phyloP scores from a whole-genome alignment of 2,888 invertebrate genomes.

The Oscheius myriophilus region DNA sequence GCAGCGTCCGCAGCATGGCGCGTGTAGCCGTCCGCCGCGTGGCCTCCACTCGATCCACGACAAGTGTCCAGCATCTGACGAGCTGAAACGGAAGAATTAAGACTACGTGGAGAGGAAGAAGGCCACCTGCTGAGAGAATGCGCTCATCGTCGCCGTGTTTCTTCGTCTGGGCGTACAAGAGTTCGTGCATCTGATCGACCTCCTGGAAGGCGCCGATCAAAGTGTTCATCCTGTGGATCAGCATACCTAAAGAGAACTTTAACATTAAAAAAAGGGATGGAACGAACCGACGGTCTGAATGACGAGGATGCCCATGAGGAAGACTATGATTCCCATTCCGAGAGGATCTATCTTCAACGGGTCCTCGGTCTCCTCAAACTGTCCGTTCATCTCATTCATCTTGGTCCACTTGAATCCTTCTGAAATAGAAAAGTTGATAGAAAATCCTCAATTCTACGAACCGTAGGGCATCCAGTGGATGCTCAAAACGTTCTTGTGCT shows the following conservation, averaged over 20 bases:
- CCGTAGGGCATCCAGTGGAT: slow-evolving; percentile 58
- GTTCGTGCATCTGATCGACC: slow-evolving; percentile 59
- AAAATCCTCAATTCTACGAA: slow-evolving; percentile 21
- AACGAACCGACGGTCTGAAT: slow-evolving; percentile 58
- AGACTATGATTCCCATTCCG: slow-evolving; percentile 75
- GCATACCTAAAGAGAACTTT: slow-evolving; percentile 77
- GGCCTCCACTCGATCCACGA: slow-evolving; percentile 33
- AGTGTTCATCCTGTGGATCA: slow-evolving; percentile 97
- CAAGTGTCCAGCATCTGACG: slow-evolving; percentile 63
- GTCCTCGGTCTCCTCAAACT: slow-evolving; percentile 61
- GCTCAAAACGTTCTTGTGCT: slow-evolving; percentile 89
- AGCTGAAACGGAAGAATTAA: slow-evolving; percentile 44
- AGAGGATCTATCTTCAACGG: slow-evolving; percentile 83
- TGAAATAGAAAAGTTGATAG: slow-evolving; percentile 36
- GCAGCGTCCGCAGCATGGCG: slow-evolving; percentile 43
- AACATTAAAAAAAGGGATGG: background rate
- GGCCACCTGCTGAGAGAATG: slow-evolving; percentile 48
- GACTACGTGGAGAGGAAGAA: background rate
- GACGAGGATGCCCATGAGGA: slow-evolving; percentile 66
- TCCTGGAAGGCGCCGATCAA: slow-evolving; percentile 73
- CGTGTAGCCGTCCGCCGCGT: slow-evolving; percentile 67
- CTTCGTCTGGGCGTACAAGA: slow-evolving; percentile 28
- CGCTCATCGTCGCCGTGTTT: slow-evolving; percentile 50
- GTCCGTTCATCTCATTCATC: slow-evolving; percentile 66
- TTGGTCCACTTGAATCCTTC: slow-evolving; percentile 65